These are phyloP conservation scores for Acestrorhynchus altus DNA, from an alignment of 2,797 vertebrate species.

Conservation along the genomic window DNA sequence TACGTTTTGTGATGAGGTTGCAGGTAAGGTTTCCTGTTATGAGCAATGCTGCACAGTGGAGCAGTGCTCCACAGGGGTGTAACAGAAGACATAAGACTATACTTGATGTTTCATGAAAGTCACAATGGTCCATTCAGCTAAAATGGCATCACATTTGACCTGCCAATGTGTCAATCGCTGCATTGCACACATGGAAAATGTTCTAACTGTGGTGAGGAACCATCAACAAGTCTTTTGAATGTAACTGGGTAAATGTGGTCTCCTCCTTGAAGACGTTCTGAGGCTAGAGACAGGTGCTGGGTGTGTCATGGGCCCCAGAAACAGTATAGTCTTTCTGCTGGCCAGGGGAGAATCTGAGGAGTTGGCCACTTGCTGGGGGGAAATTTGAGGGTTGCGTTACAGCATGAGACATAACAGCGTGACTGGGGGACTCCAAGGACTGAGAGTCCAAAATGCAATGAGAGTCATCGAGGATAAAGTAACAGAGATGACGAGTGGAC, in stretches of 20 bases:
- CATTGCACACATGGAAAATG: too few relatives aligned
- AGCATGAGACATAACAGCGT: not conserved
- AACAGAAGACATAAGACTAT: too few relatives aligned
- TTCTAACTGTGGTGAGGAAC: too few relatives aligned
- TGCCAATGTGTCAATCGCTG: too few relatives aligned
- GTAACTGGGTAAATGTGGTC: not conserved
- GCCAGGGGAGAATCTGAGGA: constrained; percentile 33
- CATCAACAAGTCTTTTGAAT: not conserved
- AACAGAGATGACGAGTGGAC: not conserved
- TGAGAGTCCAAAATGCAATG: not conserved
- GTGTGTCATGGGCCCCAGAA: constrained; percentile 7
- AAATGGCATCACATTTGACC: too few relatives aligned
- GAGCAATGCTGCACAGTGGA: too few relatives aligned
- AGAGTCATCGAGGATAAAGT: constrained; percentile 15
- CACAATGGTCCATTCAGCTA: too few relatives aligned
- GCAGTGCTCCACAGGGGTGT: too few relatives aligned
- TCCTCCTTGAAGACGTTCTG: not conserved
- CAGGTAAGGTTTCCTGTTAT: too few relatives aligned
- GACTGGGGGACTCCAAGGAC: constrained; percentile 7
- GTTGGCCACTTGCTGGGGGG: not conserved
- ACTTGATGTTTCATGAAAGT: too few relatives aligned
- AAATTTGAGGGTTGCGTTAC: constrained; percentile 33
- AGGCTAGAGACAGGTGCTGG: constrained; percentile 17
- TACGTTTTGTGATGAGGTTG: too few relatives aligned
- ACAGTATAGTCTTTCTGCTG: constrained; percentile 34